phyloP scores from a whole-genome alignment of 2,113 vertebrate genomes.

The Ceyx melanurus region DNA sequence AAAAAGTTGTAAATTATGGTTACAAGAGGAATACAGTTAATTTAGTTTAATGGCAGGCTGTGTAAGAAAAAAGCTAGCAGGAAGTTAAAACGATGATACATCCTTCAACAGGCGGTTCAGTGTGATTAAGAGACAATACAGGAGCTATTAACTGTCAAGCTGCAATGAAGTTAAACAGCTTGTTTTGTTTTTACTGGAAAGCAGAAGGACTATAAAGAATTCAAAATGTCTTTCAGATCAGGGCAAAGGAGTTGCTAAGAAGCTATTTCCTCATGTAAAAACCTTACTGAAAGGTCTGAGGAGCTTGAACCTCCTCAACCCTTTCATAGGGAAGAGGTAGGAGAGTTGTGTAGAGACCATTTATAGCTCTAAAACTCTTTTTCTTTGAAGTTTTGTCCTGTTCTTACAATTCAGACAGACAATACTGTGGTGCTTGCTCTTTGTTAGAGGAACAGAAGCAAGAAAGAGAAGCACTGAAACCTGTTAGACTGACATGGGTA shows the following conservation, averaged over 20 bases:
- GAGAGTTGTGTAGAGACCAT: background rate
- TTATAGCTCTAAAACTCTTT: background rate
- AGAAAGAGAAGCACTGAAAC: background rate
- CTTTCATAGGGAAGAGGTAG: background rate
- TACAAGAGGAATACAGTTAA: background rate
- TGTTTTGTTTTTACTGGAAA: conserved; percentile 60
- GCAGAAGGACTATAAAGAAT: conserved; percentile 42
- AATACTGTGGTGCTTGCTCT: background rate
- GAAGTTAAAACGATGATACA: conserved; percentile 53
- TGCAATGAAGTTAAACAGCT: conserved; percentile 50
- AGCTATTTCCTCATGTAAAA: conserved; percentile 29
- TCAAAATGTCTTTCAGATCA: conserved; percentile 5
- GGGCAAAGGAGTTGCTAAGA: background rate
- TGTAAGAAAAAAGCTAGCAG: conserved; percentile 10
- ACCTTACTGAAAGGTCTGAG: background rate
- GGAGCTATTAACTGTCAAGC: conserved; percentile 49
- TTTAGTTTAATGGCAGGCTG: conserved; percentile 4
- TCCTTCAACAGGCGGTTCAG: conserved; percentile 40
- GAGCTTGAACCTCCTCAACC: background rate
- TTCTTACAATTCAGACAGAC: background rate
- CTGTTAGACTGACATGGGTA: background rate
- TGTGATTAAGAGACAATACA: conserved; percentile 51
- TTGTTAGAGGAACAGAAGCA: background rate
- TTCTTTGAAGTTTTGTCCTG: conserved; percentile 13
- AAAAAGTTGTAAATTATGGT: conserved; percentile 17